These are phyloP conservation scores for Indri indri DNA, from an alignment of 2,113 vertebrate species.

Conservation along the genomic window DNA sequence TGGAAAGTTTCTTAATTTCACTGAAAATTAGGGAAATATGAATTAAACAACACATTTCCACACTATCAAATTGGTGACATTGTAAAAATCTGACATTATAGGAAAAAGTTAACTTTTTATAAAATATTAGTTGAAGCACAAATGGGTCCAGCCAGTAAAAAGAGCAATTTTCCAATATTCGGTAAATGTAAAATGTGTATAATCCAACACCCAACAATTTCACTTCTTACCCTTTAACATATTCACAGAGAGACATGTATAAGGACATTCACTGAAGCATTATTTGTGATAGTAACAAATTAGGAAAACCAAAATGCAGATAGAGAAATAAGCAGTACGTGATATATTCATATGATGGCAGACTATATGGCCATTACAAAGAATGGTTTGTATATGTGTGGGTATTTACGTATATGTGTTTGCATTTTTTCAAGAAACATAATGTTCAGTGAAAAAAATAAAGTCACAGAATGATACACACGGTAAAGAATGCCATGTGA, in stretches of 20 bases:
- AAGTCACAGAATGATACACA: neutral
- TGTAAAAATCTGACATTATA: neutral
- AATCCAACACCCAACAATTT: neutral
- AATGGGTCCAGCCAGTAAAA: neutral
- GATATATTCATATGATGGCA: neutral
- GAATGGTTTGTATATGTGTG: neutral
- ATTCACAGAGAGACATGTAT: neutral
- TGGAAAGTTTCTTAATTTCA: neutral
- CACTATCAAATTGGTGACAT: neutral
- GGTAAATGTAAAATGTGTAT: neutral
- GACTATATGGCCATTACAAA: neutral
- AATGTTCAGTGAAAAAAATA: neutral
- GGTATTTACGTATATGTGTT: neutral
- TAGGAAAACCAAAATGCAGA: neutral
- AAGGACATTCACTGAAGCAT: neutral
- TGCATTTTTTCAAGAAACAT: neutral
- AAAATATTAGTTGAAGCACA: neutral
- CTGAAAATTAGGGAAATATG: neutral
- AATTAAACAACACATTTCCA: neutral
- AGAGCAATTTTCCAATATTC: neutral
- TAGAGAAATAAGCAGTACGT: neutral
- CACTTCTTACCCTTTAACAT: neutral
- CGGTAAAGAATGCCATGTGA: neutral
- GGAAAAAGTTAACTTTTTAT: slow-evolving; percentile 15
- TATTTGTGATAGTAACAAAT: neutral